Conservation (phyloP, 2,888 invertebrate species). For the Clepsis dumicolana region DNA sequence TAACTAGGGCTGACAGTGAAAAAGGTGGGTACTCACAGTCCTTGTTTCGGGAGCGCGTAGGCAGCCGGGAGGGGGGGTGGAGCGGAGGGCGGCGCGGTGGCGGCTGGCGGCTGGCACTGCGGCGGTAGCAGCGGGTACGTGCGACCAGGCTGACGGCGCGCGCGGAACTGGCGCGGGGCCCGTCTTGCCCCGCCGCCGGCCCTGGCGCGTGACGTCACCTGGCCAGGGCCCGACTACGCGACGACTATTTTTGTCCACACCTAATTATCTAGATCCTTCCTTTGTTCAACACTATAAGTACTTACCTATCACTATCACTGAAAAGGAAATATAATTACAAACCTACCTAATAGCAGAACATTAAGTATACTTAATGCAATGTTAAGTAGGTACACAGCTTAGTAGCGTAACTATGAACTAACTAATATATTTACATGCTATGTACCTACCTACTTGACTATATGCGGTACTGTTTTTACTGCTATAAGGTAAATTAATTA, state of each 20-base stretch:
- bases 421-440: no score
- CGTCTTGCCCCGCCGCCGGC: slow-evolving; percentile 84
- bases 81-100: slow-evolving; percentile 50
- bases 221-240: slow-evolving; percentile 82
- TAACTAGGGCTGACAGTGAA: slow-evolving; percentile 45
- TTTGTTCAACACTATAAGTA: slow-evolving; percentile 67
- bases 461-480: background rate
- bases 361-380: no score
- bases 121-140: slow-evolving; percentile 52
- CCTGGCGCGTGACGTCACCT: slow-evolving; percentile 84
- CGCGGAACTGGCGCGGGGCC: slow-evolving; percentile 86
- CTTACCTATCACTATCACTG: slow-evolving; percentile 57
- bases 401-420: background rate
- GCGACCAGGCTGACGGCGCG: slow-evolving; percentile 83
- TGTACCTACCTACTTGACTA: background rate
- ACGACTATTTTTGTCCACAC: slow-evolving; percentile 83
- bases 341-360: slow-evolving; percentile 7
- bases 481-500: background rate
- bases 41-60: slow-evolving; percentile 52
- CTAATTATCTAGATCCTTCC: slow-evolving; percentile 84
- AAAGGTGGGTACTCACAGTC: slow-evolving; percentile 61
- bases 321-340: slow-evolving; percentile 69
- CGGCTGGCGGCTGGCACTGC: slow-evolving; percentile 58
- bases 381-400: background rate
- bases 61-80: slow-evolving; percentile 56